A percentile compares a stretch with the other conserved stretches of the same genome.
phyloP scores from a whole-genome alignment of 1,140 invertebrate genomes.

The Pararge aegeria region DNA sequence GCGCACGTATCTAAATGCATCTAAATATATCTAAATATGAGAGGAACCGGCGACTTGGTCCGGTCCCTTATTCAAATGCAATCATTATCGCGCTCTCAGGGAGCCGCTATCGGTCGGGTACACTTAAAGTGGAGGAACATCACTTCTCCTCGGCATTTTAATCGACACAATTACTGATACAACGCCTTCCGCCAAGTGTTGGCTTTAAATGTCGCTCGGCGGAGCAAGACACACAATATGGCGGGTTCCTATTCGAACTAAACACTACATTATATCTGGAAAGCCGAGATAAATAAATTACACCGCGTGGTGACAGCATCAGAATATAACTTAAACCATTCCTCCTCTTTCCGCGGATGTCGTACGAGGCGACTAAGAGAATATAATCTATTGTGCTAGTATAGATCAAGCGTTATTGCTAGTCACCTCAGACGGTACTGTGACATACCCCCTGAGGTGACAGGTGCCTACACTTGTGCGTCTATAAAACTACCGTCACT shows the following conservation, averaged over 20 bases:
- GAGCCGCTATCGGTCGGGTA: slow-evolving; percentile 18
- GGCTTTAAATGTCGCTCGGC: background rate
- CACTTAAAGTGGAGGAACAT: slow-evolving; percentile 27
- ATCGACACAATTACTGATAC: slow-evolving; percentile 42
- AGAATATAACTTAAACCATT: no score
- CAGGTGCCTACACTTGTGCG: no score
- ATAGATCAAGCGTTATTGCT: no score
- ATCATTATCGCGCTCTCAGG: slow-evolving; percentile 8
- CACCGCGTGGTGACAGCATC: no score
- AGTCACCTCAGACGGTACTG: no score
- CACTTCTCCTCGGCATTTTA: slow-evolving; percentile 39
- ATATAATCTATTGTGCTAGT: no score
- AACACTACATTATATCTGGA: background rate
- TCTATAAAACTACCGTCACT: no score
- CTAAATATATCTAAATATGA: background rate
- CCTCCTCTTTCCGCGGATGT: no score
- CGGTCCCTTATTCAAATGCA: slow-evolving; percentile 16
- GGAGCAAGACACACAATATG: background rate
- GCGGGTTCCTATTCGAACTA: background rate
- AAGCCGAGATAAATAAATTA: no score
- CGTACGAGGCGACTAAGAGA: no score
- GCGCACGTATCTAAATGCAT: slow-evolving; percentile 14
- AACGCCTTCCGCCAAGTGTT: slow-evolving; percentile 28
- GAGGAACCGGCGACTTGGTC: slow-evolving; percentile 3
- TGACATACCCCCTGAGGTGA: no score